These are phyloP conservation scores for Cryptocephalus moraei DNA, from an alignment of 2,888 invertebrate species.

Conservation along the genomic window DNA sequence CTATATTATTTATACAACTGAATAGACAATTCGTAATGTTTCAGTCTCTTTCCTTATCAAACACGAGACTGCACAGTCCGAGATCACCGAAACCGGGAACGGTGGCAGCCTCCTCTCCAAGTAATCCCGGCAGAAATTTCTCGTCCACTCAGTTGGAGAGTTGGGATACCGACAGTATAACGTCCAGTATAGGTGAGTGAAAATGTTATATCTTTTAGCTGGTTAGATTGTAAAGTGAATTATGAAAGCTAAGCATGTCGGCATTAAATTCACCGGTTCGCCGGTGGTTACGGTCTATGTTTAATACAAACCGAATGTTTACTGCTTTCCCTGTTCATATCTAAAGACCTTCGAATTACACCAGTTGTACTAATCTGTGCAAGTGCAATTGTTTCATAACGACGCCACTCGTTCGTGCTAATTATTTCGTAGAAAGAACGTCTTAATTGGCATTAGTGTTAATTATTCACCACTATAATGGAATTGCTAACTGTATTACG, in stretches of 20 bases:
- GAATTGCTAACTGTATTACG: background rate
- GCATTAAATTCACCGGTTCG: background rate
- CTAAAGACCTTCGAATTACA: background rate
- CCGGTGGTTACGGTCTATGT: no score
- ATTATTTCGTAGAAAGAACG: background rate
- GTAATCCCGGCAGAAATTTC: slow-evolving; percentile 43
- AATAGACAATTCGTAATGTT: slow-evolving; percentile 17
- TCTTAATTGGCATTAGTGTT: background rate
- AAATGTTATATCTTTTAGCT: no score
- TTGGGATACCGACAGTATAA: slow-evolving; percentile 60
- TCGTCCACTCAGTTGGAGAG: slow-evolving; percentile 41
- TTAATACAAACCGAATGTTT: no score
- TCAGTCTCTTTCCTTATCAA: slow-evolving; percentile 35
- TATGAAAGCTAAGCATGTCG: background rate
- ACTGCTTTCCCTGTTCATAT: no score
- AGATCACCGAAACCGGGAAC: slow-evolving; percentile 24
- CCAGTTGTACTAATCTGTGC: background rate
- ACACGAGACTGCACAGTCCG: slow-evolving; percentile 21
- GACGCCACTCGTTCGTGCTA: no score
- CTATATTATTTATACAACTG: no score
- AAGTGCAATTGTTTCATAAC: background rate
- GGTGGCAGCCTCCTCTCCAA: slow-evolving; percentile 22
- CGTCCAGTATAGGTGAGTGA: slow-evolving; percentile 60
- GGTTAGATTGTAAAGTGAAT: background rate
- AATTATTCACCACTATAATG: no score